Base-by-base conservation (phyloP, 2,888 invertebrate species). In the Prosopocoilus inquinatus region DNA sequence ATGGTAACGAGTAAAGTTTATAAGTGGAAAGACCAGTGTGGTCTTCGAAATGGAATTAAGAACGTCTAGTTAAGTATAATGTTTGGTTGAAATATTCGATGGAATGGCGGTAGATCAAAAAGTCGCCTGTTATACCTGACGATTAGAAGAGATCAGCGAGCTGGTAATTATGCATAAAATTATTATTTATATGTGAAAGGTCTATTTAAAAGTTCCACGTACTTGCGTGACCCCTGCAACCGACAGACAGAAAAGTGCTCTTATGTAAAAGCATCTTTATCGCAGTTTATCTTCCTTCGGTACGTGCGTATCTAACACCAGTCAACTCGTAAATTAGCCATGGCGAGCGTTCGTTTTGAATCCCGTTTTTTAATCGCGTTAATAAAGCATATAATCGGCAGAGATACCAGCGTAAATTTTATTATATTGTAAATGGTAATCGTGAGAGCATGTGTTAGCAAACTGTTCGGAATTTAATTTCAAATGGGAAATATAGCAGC, bases 231-330 rank as follows among this genome's bases (percentile, higher is more conserved):
- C 70, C 70, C 64, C 62, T 62, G 53, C 46, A 41, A 50, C 49
- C 51, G 57, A 58, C 58, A 59, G 62, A 61, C 64, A 67, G 65
- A 66, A 67, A 66, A 67, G 65, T 63, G 65, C 63, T 67, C 67
- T 66, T 67, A 66, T 67, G 67, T 67, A 65, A 69, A 67, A 65
- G 67, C 68, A 62, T 64, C 69, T 66, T 68, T 68, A 69, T 69
- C 68, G 63, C 59, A 62, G 61, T 70, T 71, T 67, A 67, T 67
- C 67, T 64, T 61, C 64, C 44, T 61, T 65, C 65, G 20, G 50
- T 69, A 70, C 70, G 70, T 69, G 70, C 70, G 67, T 70, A 71
- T 70, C 68, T 69, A 68, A 66, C 68, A 63, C 67, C 64, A 67
- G 66, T 65, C 68, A 65, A 64, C 63, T 67, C 65, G 68, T 70